Evolutionary conservation across 2,113 vertebrate species (phyloP), one percentile per base, ranked within the genome.

Genomic region (Phalacrocorax pelagicus): DNA sequence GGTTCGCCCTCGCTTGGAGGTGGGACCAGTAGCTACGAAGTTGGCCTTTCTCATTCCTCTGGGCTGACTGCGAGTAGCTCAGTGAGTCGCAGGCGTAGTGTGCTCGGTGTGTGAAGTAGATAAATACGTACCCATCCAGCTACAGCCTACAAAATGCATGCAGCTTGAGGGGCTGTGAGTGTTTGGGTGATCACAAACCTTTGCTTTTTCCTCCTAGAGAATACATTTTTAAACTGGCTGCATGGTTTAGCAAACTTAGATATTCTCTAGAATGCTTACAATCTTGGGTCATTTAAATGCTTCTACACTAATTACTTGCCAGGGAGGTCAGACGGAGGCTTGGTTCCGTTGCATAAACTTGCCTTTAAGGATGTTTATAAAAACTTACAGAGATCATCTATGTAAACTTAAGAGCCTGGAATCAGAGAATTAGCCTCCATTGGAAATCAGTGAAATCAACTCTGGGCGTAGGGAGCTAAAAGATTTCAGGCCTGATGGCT

Each of bases 301-400:
- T 85, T 82, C 49, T 92, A 57, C 34, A 47, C n/a, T 61, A 57
- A 67, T 51, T 86, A 20, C 30, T 74, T 93, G 29, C 29, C 32
- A 32, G 38, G 42, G 46, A 27, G n/a, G 49, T 91, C 62, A 58
- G 54, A 63, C 18, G 51, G 78, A 92, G 73, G 78, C 80, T 91
- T 72, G 57, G 80, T 91, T 92, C 40, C 89, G 54, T 91, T 94
- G 73, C 65, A 77, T 95, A 92, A 95, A 87, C 49, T 77, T 69
- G 26, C 46, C n/a, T 91, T 89, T 73, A 81, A 92, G 46, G 42
- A 58, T 94, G 79, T 95, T 94, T 95, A 70, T 82, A 66, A 77
- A 52, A 97, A 17, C 54, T 73, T 66, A 18, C 18, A 42, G 52
- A 83, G 49, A 49, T 77, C 40, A 15, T 94, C 65, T 78, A 0